Evolutionary conservation across 2,797 vertebrate species (phyloP).

Genomic region (Protosalanx chinensis): DNA sequence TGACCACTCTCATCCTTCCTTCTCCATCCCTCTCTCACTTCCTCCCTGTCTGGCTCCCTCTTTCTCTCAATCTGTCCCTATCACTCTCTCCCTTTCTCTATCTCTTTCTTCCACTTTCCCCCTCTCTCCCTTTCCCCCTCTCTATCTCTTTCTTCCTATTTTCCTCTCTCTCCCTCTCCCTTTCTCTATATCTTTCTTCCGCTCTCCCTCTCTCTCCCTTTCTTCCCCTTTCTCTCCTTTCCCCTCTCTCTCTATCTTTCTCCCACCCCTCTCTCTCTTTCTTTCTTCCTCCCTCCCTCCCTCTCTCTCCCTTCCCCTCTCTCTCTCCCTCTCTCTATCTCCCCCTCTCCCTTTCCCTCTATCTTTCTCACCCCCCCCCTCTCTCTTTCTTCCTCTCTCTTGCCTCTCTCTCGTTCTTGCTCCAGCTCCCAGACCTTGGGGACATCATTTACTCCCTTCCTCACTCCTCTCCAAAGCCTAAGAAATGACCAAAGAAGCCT

Average conservation of each 20-base stretch:
- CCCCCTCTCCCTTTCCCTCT: neutral
- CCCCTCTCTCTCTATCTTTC: neutral
- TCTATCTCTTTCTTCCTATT: neutral
- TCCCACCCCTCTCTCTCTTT: neutral
- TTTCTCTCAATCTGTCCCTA: neutral
- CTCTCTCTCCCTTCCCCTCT: neutral
- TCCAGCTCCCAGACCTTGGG: constrained; percentile 23
- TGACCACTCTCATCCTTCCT: neutral
- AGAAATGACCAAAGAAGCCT: constrained; percentile 30
- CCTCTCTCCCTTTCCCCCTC: neutral
- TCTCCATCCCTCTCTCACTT: neutral
- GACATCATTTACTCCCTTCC: constrained; percentile 37
- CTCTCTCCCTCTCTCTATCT: too few relatives aligned
- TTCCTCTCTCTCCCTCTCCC: neutral
- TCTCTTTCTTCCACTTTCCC: neutral
- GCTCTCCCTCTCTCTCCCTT: constrained; percentile 1
- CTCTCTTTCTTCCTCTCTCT: constrained; percentile 9
- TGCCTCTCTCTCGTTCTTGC: neutral
- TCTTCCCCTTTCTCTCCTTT: neutral
- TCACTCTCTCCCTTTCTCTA: too few relatives aligned
- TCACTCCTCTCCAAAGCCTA: constrained; percentile 13
- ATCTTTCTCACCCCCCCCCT: neutral
- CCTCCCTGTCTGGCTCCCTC: neutral
- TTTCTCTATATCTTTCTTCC: constrained; percentile 3
- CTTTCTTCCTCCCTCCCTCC: neutral